phyloP scores from a whole-genome alignment of 2,888 invertebrate genomes.

The Lissonota sp. region DNA sequence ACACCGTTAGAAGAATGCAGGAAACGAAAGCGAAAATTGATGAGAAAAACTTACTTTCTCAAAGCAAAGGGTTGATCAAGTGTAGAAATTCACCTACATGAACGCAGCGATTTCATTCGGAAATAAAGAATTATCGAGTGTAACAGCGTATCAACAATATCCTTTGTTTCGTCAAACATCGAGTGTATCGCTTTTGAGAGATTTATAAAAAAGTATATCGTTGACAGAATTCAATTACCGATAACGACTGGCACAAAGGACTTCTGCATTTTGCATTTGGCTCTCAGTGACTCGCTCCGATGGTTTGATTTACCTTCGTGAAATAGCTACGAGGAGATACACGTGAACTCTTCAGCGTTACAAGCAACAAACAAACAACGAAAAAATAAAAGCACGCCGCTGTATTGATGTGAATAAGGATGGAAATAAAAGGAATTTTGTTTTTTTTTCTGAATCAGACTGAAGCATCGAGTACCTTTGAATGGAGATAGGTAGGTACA shows the following conservation, averaged over 20 bases:
- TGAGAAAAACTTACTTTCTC: no score
- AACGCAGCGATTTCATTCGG: no score
- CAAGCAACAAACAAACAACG: neutral
- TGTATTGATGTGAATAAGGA: conserved; percentile 48
- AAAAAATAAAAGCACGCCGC: conserved; percentile 4
- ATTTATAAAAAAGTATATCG: no score
- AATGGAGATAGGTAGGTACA: conserved; percentile 2
- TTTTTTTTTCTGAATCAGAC: conserved; percentile 12
- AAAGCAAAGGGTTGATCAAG: no score
- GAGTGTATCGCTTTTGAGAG: no score
- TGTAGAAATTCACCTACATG: no score
- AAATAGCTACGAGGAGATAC: conserved; percentile 12
- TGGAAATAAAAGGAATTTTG: conserved; percentile 38
- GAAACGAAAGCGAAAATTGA: no score
- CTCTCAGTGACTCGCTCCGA: neutral
- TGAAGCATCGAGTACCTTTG: conserved; percentile 33
- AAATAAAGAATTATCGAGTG: no score
- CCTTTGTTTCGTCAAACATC: no score
- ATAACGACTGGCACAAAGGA: conserved; percentile 12
- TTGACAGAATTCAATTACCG: conserved; percentile 33
- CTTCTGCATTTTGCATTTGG: neutral
- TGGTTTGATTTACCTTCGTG: neutral
- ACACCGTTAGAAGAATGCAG: no score
- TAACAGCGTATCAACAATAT: no score
- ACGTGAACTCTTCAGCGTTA: conserved; percentile 16